Percentiles rank a stretch among this genome's conserved stretches.
phyloP scores from a whole-genome alignment of 2,888 invertebrate species.

The Torymus tubicola region DNA sequence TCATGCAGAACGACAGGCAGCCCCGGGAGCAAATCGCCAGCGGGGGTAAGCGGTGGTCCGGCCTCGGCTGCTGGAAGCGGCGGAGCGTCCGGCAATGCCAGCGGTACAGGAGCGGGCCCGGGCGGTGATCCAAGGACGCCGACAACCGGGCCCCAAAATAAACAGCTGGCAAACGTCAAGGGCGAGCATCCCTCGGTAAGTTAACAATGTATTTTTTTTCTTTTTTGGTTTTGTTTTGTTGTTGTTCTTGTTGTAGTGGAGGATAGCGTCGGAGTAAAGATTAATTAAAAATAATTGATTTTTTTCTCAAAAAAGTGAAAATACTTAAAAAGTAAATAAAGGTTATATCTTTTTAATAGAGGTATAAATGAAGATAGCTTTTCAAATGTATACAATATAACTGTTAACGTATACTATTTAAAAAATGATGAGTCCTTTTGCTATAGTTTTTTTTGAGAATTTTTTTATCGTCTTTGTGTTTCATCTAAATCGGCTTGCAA shows the following conservation, averaged over 20 bases:
- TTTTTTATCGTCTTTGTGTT: too few relatives aligned
- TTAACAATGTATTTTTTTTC: neutral
- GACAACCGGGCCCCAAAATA: slow-evolving; percentile 83
- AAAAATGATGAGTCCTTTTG: too few relatives aligned
- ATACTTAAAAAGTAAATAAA: too few relatives aligned
- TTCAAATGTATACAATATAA: too few relatives aligned
- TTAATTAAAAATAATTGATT: too few relatives aligned
- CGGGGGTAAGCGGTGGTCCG: slow-evolving; percentile 64
- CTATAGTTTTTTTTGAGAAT: too few relatives aligned
- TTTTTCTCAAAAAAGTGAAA: too few relatives aligned
- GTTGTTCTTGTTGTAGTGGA: neutral
- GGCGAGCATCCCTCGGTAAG: slow-evolving; percentile 87
- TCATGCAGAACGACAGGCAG: slow-evolving; percentile 83
- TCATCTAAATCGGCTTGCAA: too few relatives aligned
- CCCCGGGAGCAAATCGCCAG: slow-evolving; percentile 79
- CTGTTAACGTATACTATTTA: too few relatives aligned
- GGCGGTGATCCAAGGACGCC: slow-evolving; percentile 77
- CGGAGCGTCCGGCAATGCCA: slow-evolving; percentile 77
- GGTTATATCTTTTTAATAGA: too few relatives aligned
- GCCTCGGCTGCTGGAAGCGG: slow-evolving; percentile 77
- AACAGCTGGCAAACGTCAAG: slow-evolving; percentile 87
- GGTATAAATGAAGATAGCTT: too few relatives aligned
- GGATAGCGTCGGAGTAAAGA: too few relatives aligned
- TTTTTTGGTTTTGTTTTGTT: neutral
- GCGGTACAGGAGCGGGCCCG: slow-evolving; percentile 69